Evolutionary conservation across 2,113 vertebrate genomes (phyloP), one percentile per base, ranked within the genome.

Genomic region (Mastomys natalensis): DNA sequence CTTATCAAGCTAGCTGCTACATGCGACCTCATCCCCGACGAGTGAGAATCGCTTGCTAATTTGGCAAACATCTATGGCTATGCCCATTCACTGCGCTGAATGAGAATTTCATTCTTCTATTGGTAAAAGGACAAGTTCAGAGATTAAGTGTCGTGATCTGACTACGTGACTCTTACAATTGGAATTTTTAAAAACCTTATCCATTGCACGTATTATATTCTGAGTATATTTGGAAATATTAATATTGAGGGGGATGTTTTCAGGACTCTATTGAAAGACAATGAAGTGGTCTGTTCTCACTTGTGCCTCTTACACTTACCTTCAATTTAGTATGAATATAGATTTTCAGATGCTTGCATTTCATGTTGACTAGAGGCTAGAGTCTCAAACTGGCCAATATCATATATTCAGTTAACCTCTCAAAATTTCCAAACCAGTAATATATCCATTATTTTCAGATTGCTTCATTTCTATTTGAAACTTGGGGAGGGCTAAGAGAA

Each of bases 101-200:
- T 26, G 34, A 0, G 5, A 31, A 12, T 34, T 72, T 53, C 2
- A 64, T 9, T 66, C 13, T 11, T 74, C 7, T 34, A 13, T 43
- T 68, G 4, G 1, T 12, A 66, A 11, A 84, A 17, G 1, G 1
- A 24, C 1, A 51, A 26, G 13, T 64, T n/a, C n/a, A 29, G 21
- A 68, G 68, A 0, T 8, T 58, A 7, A 16, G 5, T 0, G 5
- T 4, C 4, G 24, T 3, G 40, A 10, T 5, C 5, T 78, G 19
- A 26, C 29, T 24, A 53, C 4, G 1, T 31, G 7, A 1, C 7
- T 86, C 9, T 86, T 80, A n/a, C 4, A 11, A 5, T 91, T 80
- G 40, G 3, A 60, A 29, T 31, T 81, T 85, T 81, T 64, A 64
- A 80, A 80, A 62, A 3, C 19, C 7, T 8, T 43, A 17, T 62